Evolutionary conservation across 1,140 invertebrate genomes (phyloP).

Genomic region (Zelostemma sp.): DNA sequence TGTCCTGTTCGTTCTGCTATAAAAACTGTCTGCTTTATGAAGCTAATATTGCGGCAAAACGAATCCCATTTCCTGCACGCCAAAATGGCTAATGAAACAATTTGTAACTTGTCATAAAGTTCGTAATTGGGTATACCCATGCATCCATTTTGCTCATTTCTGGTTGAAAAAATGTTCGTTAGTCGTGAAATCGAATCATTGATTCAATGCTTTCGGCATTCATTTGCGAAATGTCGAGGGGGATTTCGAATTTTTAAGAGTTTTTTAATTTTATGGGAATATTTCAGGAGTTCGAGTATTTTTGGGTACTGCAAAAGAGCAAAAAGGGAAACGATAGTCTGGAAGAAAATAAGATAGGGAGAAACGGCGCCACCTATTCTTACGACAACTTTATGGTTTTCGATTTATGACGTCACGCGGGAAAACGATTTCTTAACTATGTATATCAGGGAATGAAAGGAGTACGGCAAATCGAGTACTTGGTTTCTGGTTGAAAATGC

Average conservation of each 20-base stretch:
- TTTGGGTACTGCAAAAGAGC: slow-evolving; percentile 15
- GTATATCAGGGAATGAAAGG: slow-evolving; percentile 38
- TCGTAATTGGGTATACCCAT: not conserved
- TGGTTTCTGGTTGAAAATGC: slow-evolving; percentile 14
- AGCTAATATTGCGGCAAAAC: not conserved
- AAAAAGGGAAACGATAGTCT: slow-evolving; percentile 26
- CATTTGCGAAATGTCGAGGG: not conserved
- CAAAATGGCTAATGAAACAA: not conserved
- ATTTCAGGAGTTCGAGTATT: slow-evolving; percentile 9
- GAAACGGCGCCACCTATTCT: slow-evolving; percentile 49
- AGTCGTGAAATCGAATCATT: not conserved
- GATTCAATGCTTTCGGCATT: not conserved
- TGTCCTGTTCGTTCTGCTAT: not conserved
- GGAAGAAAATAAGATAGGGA: slow-evolving; percentile 19
- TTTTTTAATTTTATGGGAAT: no score
- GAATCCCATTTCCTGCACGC: not conserved
- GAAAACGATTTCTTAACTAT: slow-evolving; percentile 54
- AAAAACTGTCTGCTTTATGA: slow-evolving; percentile 3
- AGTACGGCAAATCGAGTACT: slow-evolving; percentile 24
- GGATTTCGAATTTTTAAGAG: no score
- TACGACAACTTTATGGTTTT: slow-evolving; percentile 54
- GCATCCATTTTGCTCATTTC: not conserved
- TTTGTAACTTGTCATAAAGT: not conserved
- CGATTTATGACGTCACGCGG: slow-evolving; percentile 58
- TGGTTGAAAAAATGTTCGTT: not conserved